A percentile compares a stretch with the other conserved stretches of the same genome.
Evolutionary conservation across 2,113 vertebrate genomes (phyloP).

Genomic region (Xerus inauris): DNA sequence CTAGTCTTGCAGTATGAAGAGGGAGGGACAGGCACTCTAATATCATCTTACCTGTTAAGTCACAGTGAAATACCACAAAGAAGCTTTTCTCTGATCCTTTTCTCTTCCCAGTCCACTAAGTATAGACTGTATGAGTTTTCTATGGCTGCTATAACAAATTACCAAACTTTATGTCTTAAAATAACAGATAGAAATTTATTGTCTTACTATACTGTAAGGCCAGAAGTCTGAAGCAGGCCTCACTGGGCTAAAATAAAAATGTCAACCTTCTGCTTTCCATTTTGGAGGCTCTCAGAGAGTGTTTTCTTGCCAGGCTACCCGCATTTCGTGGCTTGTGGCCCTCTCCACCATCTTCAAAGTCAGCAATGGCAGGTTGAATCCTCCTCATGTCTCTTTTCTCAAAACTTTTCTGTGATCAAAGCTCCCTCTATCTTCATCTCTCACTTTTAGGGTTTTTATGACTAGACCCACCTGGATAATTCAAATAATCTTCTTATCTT

Average conservation of each 20-base stretch:
- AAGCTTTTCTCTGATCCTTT: neutral
- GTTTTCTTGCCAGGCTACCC: neutral
- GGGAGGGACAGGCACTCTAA: neutral
- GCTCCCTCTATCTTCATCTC: neutral
- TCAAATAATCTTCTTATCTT: neutral
- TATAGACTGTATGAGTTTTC: neutral
- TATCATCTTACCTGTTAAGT: neutral
- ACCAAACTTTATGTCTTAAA: neutral
- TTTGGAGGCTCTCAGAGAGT: neutral
- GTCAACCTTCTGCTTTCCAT: neutral
- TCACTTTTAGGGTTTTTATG: neutral
- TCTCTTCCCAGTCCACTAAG: neutral
- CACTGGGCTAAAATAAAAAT: neutral
- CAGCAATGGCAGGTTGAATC: neutral
- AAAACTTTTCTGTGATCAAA: neutral
- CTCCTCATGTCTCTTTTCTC: accelerated
- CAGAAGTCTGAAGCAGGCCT: neutral
- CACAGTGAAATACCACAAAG: neutral
- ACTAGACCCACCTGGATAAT: neutral
- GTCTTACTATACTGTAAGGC: neutral
- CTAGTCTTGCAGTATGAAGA: neutral
- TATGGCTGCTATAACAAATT: neutral
- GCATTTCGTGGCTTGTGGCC: neutral
- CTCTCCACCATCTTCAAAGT: neutral
- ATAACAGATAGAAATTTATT: neutral